phyloP scores from a whole-genome alignment of 23 tunicate genomes.

The Aplidium turbinatum region DNA sequence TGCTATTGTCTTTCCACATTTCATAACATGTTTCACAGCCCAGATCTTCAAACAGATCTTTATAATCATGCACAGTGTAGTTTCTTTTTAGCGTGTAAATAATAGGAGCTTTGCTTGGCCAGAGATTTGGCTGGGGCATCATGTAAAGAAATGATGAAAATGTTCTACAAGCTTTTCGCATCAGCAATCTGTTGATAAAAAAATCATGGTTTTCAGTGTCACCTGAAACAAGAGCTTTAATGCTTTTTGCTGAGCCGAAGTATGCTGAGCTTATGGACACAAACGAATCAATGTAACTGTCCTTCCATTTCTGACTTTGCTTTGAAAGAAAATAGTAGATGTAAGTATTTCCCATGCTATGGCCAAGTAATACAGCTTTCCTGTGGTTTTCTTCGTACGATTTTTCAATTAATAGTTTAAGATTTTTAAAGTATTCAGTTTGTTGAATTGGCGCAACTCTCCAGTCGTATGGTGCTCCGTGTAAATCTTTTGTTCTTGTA shows the following conservation, averaged over 20 bases:
- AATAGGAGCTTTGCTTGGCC: slow-evolving; percentile 74
- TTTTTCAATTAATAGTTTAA: slow-evolving; percentile 57
- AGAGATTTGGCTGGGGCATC: slow-evolving; percentile 70
- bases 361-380: slow-evolving; percentile 85
- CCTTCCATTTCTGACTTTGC: slow-evolving; percentile 66
- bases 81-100: slow-evolving; percentile 60
- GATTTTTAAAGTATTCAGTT: slow-evolving; percentile 39
- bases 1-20: slow-evolving; percentile 48
- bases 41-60: slow-evolving; percentile 50
- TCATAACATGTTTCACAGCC: slow-evolving; percentile 67
- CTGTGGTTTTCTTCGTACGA: slow-evolving; percentile 53
- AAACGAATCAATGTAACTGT: slow-evolving; percentile 73
- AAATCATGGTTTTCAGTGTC: slow-evolving; percentile 85
- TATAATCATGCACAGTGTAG: slow-evolving; percentile 75
- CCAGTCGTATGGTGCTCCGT: slow-evolving; percentile 97
- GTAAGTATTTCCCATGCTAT: slow-evolving; percentile 90
- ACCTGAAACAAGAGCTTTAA: slow-evolving; percentile 83
- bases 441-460: slow-evolving; percentile 59
- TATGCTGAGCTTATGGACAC: slow-evolving; percentile 66
- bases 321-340: slow-evolving; percentile 44
- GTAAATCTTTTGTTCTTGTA: slow-evolving; percentile 45
- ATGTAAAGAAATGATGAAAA: slow-evolving; percentile 58
- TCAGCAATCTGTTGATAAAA: slow-evolving; percentile 33
- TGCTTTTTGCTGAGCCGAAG: slow-evolving; percentile 67
- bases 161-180: slow-evolving; percentile 57